Base-by-base conservation (phyloP, 2,888 invertebrate species). In the Sussaba pulchella region DNA sequence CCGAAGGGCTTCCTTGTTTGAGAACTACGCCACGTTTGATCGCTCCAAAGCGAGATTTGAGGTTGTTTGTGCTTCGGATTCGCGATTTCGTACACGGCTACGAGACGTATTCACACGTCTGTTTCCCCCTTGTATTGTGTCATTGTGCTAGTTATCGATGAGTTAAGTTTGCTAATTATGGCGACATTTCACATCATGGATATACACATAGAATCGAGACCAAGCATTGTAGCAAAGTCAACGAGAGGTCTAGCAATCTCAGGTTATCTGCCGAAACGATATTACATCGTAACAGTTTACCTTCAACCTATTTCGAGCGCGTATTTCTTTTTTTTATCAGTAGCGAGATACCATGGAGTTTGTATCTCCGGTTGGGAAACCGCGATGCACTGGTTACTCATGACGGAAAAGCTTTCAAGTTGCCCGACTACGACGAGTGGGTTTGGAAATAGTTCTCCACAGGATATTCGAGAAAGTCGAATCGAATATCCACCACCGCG, bases 341-440 rank as follows among this genome's bases (percentile, higher is more conserved):
- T 57, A 26, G 72, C 50, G 24, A 39, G 17, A 21, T 31, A 41
- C 39, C 45, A 17, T n/a, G 31, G 57, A 26, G 39, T 47, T 36
- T 9, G 66, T 43, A 21, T 70, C 19, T 24, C 43, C 24, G 69
- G 41, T 73, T 70, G 64, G 50, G 50, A 63, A 72, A 50, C 59
- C n/a, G 5, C 26, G 59, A 39, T 47, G 24, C 10, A 8, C 54
- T 14, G 70, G 70, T 73, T 70, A 66, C 70, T 81, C 71, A 73
- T 76, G 78, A 81, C 70, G 73, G 66, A 78, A 76, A 81, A 78
- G 70, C 81, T 77, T 81, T 77, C 69, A 70, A 70, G 66, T 70
- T 74, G 74, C 70, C 70, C 59, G 45, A 81, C 31, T 70, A 39
- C 61, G 39, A 10, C 9, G 21, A 45, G 26, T 39, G 71, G 64